Percentiles rank a stretch among this genome's conserved stretches.
Evolutionary conservation across 1,140 invertebrate genomes (phyloP).

Genomic region (Apocrypta bakeri): DNA sequence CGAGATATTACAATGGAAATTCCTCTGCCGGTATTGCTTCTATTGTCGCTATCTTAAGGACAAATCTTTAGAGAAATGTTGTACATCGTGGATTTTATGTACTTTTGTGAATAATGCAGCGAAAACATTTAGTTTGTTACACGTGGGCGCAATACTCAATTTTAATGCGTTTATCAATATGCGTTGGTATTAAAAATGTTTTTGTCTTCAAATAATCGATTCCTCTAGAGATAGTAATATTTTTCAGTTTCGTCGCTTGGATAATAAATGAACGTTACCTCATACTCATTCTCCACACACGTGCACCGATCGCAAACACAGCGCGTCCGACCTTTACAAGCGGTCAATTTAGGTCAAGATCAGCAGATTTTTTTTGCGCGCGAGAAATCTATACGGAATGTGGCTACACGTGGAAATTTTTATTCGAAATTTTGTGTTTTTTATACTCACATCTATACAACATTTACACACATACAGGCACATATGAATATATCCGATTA

Average conservation of each 20-base stretch:
- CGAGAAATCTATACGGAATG: not conserved
- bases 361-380: not conserved
- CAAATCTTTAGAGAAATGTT: not conserved
- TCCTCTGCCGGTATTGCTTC: not conserved
- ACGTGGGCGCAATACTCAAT: not conserved
- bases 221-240: not conserved
- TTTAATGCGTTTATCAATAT: not conserved
- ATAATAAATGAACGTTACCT: not conserved
- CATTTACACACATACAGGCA: not conserved
- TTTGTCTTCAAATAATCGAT: too few species aligned
- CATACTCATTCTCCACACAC: not conserved
- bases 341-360: slow-evolving; percentile 19
- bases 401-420: not conserved
- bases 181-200: too few species aligned
- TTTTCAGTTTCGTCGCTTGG: not conserved
- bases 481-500: too few species aligned
- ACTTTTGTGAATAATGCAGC: not conserved
- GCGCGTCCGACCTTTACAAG: not conserved
- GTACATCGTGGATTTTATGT: not conserved
- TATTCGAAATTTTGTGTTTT: too few species aligned
- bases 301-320: not conserved
- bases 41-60: not conserved
- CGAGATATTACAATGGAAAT: not conserved
- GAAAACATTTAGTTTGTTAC: not conserved
- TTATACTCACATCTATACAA: not conserved